A percentile compares a stretch with the other conserved stretches of the same genome.
phyloP scores from a whole-genome alignment of 2,888 invertebrate genomes.

The Ochropacha duplaris region DNA sequence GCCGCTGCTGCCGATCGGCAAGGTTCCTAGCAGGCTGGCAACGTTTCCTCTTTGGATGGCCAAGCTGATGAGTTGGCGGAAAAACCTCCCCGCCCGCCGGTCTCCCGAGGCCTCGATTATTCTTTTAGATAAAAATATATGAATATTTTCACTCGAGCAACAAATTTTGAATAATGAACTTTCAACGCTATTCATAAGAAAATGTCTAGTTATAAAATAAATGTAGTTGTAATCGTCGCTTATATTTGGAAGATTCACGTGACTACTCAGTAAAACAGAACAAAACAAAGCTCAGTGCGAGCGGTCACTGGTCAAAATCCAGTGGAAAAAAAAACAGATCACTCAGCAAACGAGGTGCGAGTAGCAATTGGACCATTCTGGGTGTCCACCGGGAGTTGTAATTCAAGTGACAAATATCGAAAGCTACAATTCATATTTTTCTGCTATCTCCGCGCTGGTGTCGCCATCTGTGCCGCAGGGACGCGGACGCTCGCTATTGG shows the following conservation, averaged over 20 bases:
- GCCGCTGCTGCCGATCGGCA: too few relatives aligned
- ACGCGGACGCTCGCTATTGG: constrained; percentile 74
- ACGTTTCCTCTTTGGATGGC: too few relatives aligned
- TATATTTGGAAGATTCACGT: background rate
- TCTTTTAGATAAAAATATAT: too few relatives aligned
- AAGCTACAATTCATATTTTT: constrained; percentile 82
- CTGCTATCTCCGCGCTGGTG: constrained; percentile 78
- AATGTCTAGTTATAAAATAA: background rate
- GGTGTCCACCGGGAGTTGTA: constrained; percentile 77
- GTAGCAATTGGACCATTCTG: constrained; percentile 62
- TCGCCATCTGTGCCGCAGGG: constrained; percentile 80
- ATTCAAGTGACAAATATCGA: constrained; percentile 84
- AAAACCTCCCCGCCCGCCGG: too few relatives aligned
- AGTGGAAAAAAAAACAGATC: constrained; percentile 63
- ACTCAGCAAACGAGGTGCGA: constrained; percentile 75
- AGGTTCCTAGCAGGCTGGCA: too few relatives aligned
- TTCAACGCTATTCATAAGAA: background rate
- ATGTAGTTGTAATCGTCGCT: background rate
- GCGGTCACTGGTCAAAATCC: constrained; percentile 38
- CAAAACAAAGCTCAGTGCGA: background rate
- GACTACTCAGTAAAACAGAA: background rate
- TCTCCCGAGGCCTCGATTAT: too few relatives aligned
- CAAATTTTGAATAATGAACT: background rate
- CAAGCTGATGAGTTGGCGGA: too few relatives aligned
- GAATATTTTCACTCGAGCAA: too few relatives aligned